Conservation (phyloP, 2,113 vertebrate genomes). For the Tupaia chinensis region DNA sequence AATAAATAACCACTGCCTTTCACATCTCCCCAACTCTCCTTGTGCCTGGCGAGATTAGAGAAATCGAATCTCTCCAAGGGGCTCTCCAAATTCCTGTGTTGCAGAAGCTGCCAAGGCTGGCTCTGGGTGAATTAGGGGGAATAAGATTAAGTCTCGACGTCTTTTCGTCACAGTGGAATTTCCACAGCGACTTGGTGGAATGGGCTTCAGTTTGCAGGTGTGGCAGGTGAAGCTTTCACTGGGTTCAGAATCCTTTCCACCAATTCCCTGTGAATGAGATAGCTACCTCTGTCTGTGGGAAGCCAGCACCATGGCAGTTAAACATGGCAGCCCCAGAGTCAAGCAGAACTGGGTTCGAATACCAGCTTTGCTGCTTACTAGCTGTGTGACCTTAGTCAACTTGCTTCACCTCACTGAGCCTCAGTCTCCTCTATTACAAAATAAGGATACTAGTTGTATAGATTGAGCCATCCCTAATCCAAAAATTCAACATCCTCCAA, state of each 20-base stretch:
- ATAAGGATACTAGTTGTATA: neutral
- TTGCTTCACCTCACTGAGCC: neutral
- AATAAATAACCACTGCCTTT: conserved; percentile 63
- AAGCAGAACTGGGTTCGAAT: neutral
- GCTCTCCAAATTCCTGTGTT: neutral
- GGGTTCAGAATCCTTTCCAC: neutral
- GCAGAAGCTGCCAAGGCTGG: neutral
- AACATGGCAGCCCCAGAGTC: neutral
- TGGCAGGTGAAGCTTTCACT: neutral
- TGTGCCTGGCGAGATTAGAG: neutral
- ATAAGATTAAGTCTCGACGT: neutral
- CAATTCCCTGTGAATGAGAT: neutral
- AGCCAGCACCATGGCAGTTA: neutral
- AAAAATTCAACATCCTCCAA: no score
- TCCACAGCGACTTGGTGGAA: neutral
- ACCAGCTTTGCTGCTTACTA: neutral
- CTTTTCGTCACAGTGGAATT: neutral
- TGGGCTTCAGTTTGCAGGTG: neutral
- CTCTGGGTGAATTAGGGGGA: neutral
- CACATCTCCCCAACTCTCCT: conserved; percentile 26
- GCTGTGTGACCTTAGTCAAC: neutral
- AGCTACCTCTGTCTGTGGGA: neutral
- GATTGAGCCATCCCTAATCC: no score
- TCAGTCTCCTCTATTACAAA: neutral
- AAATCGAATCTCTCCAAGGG: neutral